phyloP scores from a whole-genome alignment of 2,113 vertebrate species.

The Pholis gunnellus region DNA sequence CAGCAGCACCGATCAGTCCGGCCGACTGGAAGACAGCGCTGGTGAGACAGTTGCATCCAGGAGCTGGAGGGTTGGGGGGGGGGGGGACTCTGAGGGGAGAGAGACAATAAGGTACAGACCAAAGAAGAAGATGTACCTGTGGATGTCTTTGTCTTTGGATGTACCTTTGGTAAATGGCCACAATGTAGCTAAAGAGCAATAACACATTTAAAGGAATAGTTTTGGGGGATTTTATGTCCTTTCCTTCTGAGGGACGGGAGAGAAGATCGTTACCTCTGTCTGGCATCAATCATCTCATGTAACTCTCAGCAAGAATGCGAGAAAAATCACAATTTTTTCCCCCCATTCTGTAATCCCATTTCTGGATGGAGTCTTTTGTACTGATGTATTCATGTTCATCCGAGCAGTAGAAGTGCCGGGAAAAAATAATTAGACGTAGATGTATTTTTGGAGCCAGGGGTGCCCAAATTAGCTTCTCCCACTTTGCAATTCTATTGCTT shows the following conservation, averaged over 20 bases:
- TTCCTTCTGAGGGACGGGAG: not conserved
- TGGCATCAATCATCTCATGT: not conserved
- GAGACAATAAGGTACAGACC: not conserved
- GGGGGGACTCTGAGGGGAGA: not conserved
- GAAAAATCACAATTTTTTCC: not conserved
- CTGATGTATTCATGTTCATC: not conserved
- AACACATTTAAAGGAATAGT: not conserved
- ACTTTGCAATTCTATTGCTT: not conserved
- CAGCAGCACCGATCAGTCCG: conserved; percentile 26
- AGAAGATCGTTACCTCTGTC: not conserved
- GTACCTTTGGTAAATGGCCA: not conserved
- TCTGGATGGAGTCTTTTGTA: not conserved
- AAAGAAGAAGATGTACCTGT: not conserved
- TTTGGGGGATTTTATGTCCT: not conserved
- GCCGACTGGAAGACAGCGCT: conserved; percentile 32
- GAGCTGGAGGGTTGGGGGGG: not conserved
- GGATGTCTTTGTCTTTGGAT: not conserved
- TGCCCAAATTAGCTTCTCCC: not conserved
- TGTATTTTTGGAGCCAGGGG: not conserved
- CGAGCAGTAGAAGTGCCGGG: not conserved
- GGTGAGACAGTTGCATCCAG: conserved; percentile 37
- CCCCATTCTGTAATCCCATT: not conserved
- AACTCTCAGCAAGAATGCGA: not conserved
- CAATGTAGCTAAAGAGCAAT: not conserved
- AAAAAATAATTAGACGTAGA: not conserved